Percentiles rank a stretch among this genome's conserved stretches.
Evolutionary conservation across 2,113 vertebrate species (phyloP).

Genomic region (Ellobius talpinus): DNA sequence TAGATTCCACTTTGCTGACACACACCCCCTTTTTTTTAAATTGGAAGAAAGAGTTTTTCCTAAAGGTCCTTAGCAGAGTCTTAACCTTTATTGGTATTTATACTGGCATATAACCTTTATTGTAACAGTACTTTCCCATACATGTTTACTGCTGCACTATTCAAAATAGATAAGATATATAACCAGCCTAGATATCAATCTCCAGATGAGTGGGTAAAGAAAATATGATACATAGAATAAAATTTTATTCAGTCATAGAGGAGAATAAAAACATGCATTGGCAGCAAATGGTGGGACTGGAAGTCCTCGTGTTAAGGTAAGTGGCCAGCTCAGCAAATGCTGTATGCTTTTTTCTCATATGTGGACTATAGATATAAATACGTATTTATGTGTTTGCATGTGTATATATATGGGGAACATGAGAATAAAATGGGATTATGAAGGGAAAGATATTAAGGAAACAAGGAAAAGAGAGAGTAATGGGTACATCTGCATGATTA

Average conservation of each 20-base stretch:
- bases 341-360: background rate
- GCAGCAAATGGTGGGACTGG: background rate
- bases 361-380: background rate
- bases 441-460: background rate
- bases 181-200: background rate
- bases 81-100: background rate
- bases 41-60: background rate
- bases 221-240: background rate
- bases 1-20: background rate
- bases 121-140: background rate
- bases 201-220: background rate
- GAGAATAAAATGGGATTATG: background rate
- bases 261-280: background rate
- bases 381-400: background rate
- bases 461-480: background rate
- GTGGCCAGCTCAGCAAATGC: background rate
- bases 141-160: background rate
- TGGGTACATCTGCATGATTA: background rate
- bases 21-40: rapidly evolving
- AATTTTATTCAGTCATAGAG: background rate
- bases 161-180: background rate
- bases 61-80: background rate
- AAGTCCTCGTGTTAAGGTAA: background rate
- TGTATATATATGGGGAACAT: background rate
- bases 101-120: background rate